Evolutionary conservation across 2,797 vertebrate genomes (phyloP).

Genomic region (Taenioides sp.): DNA sequence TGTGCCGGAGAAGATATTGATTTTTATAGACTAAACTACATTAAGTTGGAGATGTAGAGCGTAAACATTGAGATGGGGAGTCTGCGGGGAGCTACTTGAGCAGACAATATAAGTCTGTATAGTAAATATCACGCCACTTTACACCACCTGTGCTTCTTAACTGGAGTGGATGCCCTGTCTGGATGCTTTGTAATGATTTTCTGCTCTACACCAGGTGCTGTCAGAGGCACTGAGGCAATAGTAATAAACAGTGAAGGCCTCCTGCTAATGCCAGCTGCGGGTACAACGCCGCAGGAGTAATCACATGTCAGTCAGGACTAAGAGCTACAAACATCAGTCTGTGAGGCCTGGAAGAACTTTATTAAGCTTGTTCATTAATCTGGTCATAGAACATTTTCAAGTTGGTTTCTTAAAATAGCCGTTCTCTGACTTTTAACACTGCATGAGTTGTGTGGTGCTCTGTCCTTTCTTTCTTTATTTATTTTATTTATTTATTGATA

Average conservation of each 20-base stretch:
- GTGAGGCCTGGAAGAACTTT: constrained; percentile 19
- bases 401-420: too few relatives aligned
- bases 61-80: constrained; percentile 42
- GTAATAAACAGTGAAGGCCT: constrained; percentile 35
- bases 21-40: constrained; percentile 45
- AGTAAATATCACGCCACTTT: constrained; percentile 5
- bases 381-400: too few relatives aligned
- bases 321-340: constrained; percentile 31
- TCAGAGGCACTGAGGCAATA: constrained; percentile 24
- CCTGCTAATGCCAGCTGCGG: constrained; percentile 45
- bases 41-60: constrained; percentile 29
- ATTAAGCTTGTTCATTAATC: constrained; percentile 1
- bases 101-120: background rate
- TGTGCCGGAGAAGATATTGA: constrained; percentile 43
- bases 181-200: constrained; percentile 16
- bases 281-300: constrained; percentile 45
- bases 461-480: too few relatives aligned
- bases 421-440: too few relatives aligned
- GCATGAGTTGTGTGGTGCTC: too few relatives aligned
- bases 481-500: too few relatives aligned
- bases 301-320: constrained; percentile 53
- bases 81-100: constrained; percentile 21
- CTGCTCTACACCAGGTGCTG: constrained; percentile 7
- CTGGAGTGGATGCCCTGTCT: background rate
- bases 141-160: constrained; percentile 9